Evolutionary conservation across 2,888 invertebrate genomes (phyloP).

Genomic region (Caenorhabditis drosophilae): DNA sequence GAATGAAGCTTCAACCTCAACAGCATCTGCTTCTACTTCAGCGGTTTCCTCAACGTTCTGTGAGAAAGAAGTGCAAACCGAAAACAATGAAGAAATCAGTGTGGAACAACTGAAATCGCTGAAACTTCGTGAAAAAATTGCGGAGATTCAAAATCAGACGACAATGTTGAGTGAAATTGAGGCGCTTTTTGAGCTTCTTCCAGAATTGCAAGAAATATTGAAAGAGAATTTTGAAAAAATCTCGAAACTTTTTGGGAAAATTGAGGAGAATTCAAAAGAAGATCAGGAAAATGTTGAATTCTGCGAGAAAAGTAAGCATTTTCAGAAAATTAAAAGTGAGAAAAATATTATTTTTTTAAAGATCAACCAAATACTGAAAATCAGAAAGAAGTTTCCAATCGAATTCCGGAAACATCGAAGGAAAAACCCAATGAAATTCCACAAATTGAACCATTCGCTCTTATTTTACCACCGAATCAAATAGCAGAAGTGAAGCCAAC

Average conservation of each 20-base stretch:
- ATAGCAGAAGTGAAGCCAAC: not conserved
- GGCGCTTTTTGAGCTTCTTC: slow-evolving; percentile 31
- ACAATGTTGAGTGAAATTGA: slow-evolving; percentile 19
- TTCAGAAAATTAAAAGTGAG: not conserved
- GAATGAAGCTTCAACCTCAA: no score
- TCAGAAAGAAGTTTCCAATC: slow-evolving; percentile 9
- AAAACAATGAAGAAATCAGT: no score
- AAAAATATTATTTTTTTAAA: no score
- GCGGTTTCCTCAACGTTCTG: no score
- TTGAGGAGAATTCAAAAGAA: slow-evolving; percentile 1
- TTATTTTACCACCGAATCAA: not conserved
- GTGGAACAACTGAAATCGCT: no score
- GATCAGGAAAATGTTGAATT: not conserved
- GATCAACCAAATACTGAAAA: no score
- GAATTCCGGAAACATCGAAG: not conserved
- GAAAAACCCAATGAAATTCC: not conserved
- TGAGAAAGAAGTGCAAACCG: no score
- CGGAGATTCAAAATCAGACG: no score
- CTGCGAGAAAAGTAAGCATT: no score
- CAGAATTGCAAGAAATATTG: slow-evolving; percentile 12
- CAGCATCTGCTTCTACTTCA: no score
- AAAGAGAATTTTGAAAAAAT: slow-evolving; percentile 10
- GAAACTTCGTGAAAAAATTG: no score
- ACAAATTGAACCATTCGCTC: not conserved
- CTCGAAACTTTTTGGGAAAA: not conserved